These are phyloP conservation scores for Solea solea DNA, from an alignment of 2,113 vertebrate genomes.

Conservation along the genomic window DNA sequence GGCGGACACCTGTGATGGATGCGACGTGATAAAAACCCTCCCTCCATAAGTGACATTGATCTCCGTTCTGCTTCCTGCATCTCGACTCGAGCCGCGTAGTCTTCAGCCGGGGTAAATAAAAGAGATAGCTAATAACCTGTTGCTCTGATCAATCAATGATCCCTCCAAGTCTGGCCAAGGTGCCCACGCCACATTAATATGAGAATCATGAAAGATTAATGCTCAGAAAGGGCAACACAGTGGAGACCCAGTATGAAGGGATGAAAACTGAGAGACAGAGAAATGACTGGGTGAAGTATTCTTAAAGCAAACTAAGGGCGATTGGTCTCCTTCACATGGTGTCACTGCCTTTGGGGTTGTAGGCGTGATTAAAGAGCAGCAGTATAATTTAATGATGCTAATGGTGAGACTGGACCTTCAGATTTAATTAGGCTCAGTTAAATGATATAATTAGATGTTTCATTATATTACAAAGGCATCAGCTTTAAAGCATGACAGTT, in stretches of 20 bases:
- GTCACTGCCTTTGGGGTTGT: not conserved
- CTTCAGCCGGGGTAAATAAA: constrained; percentile 53
- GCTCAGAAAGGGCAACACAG: constrained; percentile 1
- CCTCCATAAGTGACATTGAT: constrained; percentile 58
- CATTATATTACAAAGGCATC: too few relatives aligned
- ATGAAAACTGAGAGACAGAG: not conserved
- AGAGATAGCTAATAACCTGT: constrained; percentile 51
- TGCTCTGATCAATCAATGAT: constrained; percentile 51
- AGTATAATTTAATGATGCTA: too few relatives aligned
- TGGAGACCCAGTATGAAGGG: not conserved
- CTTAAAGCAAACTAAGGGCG: constrained; percentile 18
- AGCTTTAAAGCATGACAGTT: too few relatives aligned
- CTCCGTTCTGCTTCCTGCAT: constrained; percentile 24
- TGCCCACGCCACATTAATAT: constrained; percentile 23
- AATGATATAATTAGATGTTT: not conserved
- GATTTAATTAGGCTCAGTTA: not conserved
- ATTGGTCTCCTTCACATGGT: not conserved
- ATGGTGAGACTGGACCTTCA: not conserved
- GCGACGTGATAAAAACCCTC: constrained; percentile 20
- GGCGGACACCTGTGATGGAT: constrained; percentile 48
- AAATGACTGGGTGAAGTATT: constrained; percentile 12
- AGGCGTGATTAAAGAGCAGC: not conserved
- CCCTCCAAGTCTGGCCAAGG: constrained; percentile 20
- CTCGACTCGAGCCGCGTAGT: constrained; percentile 5
- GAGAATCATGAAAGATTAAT: constrained; percentile 18